Percentiles rank a stretch among this genome's conserved stretches.
phyloP scores from a whole-genome alignment of 2,113 vertebrate species.

The Plectropomus leopardus region DNA sequence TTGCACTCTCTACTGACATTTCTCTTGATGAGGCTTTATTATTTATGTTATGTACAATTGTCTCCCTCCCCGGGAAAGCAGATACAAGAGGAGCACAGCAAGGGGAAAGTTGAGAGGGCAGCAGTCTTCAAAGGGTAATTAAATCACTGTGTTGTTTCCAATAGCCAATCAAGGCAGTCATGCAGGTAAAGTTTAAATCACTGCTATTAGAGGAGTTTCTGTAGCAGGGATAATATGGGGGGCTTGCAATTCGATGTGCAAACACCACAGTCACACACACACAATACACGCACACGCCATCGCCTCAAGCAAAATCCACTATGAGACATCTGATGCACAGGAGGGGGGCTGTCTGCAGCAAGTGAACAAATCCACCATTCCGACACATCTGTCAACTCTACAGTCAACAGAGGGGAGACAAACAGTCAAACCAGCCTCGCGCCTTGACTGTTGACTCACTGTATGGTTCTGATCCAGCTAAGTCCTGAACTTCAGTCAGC shows the following conservation, averaged over 20 bases:
- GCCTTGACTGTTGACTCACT: constrained; percentile 69
- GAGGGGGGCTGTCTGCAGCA: constrained; percentile 67
- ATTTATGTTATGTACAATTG: constrained; percentile 53
- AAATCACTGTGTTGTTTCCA: constrained; percentile 74
- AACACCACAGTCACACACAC: constrained; percentile 7
- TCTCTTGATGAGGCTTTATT: constrained; percentile 45
- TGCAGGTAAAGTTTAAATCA: constrained; percentile 75
- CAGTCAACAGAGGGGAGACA: constrained; percentile 69
- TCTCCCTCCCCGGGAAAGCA: constrained; percentile 22
- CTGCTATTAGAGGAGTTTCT: constrained; percentile 64
- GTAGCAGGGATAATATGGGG: constrained; percentile 61
- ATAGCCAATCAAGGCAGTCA: constrained; percentile 71
- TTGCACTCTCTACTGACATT: constrained; percentile 20
- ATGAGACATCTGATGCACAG: constrained; percentile 72
- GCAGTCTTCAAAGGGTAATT: constrained; percentile 66
- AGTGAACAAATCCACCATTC: constrained; percentile 76
- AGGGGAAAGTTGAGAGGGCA: constrained; percentile 50
- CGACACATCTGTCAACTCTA: constrained; percentile 74
- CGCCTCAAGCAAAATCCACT: constrained; percentile 73
- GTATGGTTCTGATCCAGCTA: constrained; percentile 58
- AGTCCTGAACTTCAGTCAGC: constrained; percentile 60
- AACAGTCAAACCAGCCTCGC: constrained; percentile 67
- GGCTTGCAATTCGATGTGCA: constrained; percentile 39
- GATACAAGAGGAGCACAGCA: constrained; percentile 20
- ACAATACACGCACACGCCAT: constrained; percentile 36